A percentile compares a stretch with the other conserved stretches of the same genome.
Evolutionary conservation across 30 jellyfish, hydroid and myxozoan species (phyloP).

Genomic region (Turritopsis dohrnii): DNA sequence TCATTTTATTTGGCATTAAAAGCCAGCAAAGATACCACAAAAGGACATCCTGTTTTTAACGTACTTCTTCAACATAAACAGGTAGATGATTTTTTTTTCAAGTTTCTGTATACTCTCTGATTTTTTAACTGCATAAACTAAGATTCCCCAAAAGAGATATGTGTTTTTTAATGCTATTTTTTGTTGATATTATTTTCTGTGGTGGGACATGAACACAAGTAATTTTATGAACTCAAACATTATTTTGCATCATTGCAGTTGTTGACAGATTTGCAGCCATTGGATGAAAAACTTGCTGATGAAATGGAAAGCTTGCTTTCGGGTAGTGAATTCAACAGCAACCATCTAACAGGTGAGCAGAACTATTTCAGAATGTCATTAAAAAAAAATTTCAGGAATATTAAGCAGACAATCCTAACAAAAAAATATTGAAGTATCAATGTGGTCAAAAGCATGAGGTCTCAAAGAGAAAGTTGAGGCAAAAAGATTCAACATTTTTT

Average conservation of each 20-base stretch:
- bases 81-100: too few species aligned
- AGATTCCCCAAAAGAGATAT: too few species aligned
- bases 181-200: too few species aligned
- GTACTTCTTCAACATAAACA: constrained; percentile 44
- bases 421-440: neutral
- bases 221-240: neutral
- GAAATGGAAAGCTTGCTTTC: constrained; percentile 19
- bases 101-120: too few species aligned
- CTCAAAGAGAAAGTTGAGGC: too few species aligned
- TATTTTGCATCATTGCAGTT: neutral
- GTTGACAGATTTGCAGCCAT: constrained; percentile 7
- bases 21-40: constrained; percentile 52
- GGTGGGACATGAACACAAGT: neutral
- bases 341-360: neutral
- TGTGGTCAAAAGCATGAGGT: too few species aligned
- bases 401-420: too few species aligned
- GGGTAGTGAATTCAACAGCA: neutral
- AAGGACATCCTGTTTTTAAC: constrained; percentile 86
- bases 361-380: neutral
- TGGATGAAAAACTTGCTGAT: constrained; percentile 19
- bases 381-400: neutral
- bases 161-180: too few species aligned
- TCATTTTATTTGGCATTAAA: constrained; percentile 74
- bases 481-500: too few species aligned
- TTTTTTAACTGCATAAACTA: too few species aligned